Evolutionary conservation across 37 sponge, comb jelly and placozoan genomes (phyloP), one percentile per base, ranked within the genome.

Genomic region (Tethya wilhelma): DNA sequence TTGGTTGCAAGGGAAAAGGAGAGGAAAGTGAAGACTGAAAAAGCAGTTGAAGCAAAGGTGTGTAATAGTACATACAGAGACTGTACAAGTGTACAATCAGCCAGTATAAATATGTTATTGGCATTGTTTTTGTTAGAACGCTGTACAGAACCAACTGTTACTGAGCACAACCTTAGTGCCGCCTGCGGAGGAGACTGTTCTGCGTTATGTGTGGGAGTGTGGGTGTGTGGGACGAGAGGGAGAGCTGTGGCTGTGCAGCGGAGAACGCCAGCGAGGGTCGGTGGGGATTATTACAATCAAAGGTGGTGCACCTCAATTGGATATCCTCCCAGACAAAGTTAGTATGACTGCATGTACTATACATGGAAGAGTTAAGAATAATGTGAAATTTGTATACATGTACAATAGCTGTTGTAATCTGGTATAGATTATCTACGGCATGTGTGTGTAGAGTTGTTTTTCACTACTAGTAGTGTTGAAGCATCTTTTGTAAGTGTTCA

Each of bases 221-320:
- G 89, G 77, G n/a, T 87, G 88, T 69, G 70, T 75, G 59, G 45
- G 42, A 26, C 70, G 56, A n/a, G 33, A 45, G 66, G 75, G 64
- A 26, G 83, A 78, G 83, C 79, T 86, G 44, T 90, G 91, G 83
- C 78, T 90, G 7, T 81, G 76, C 43, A 65, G 76, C 34, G 75
- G 76, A 28, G 87, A 87, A 20, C 34, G 64, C 9, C 56, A 75
- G 59, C 55, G 43, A 7, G 80, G 87, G 19, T 23, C 29, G 6
- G 29, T 82, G 14, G 7, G 28, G 28, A 7, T n/a, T n/a, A 60
- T n/a, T 26, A n/a, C 22, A 26, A 60, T 60, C 7, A 12, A 8
- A 60, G 63, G 28, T n/a, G 28, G 28, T 26, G 22, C 29, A 4
- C 71, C 71, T 44, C 20, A 22, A 46, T 9, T 71, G 67, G 32